phyloP scores from a whole-genome alignment of 1,140 invertebrate species.

The Coptotermes formosanus region DNA sequence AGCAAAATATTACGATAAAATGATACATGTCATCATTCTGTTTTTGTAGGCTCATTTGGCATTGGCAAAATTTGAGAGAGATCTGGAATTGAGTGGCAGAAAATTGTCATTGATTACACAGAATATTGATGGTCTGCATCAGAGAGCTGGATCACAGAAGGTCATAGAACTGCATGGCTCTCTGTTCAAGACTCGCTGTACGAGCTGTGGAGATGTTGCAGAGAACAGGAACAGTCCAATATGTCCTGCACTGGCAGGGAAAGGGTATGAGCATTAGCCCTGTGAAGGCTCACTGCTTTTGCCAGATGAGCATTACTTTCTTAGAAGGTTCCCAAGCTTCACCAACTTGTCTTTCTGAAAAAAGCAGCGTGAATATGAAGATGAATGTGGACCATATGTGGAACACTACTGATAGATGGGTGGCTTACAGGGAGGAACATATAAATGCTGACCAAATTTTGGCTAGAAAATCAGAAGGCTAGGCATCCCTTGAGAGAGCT shows the following conservation, averaged over 20 bases:
- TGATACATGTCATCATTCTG: background rate
- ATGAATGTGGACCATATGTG: too few species aligned
- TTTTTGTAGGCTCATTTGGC: constrained; percentile 70
- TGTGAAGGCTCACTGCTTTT: background rate
- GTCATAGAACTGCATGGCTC: constrained; percentile 89
- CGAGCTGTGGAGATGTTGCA: constrained; percentile 67
- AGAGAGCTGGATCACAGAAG: constrained; percentile 74
- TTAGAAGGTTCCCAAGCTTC: too few species aligned
- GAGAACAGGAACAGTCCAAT: constrained; percentile 80
- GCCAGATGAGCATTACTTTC: too few species aligned
- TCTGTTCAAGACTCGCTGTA: constrained; percentile 80
- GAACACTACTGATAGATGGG: too few species aligned
- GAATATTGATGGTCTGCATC: constrained; percentile 90
- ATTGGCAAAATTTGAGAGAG: constrained; percentile 74
- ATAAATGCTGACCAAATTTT: too few species aligned
- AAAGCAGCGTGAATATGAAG: too few species aligned
- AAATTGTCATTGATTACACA: constrained; percentile 79
- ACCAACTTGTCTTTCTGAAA: too few species aligned
- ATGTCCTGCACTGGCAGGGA: constrained; percentile 63
- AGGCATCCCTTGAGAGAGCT: too few species aligned
- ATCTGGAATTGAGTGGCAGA: constrained; percentile 57
- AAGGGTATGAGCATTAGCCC: constrained; percentile 51
- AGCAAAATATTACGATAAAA: too few species aligned
- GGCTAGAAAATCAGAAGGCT: too few species aligned
- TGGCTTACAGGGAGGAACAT: too few species aligned